Percentiles rank a stretch among this genome's conserved stretches.
phyloP scores from a whole-genome alignment of 2,797 vertebrate genomes.

The Echiichthys vipera region DNA sequence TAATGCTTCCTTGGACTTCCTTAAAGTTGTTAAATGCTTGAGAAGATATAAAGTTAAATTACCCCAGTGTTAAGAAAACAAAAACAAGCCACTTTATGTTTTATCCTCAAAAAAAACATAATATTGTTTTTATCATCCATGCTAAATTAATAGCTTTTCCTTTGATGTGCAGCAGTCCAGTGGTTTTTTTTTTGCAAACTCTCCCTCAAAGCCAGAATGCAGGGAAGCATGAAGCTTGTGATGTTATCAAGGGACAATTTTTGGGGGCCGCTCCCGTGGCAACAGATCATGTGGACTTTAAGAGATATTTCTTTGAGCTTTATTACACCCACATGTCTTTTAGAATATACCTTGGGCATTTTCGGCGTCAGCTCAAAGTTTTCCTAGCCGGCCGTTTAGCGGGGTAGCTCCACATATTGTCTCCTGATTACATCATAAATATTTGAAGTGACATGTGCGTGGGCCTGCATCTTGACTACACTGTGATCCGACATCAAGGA shows the following conservation, averaged over 20 bases:
- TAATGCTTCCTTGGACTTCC: neutral
- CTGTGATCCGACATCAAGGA: conserved; percentile 44
- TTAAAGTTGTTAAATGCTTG: conserved; percentile 1
- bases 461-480: conserved; percentile 36
- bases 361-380: conserved; percentile 56
- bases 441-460: conserved; percentile 67
- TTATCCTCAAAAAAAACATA: conserved; percentile 37
- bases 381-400: conserved; percentile 34
- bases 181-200: conserved; percentile 66
- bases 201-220: conserved; percentile 58
- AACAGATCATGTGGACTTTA: conserved; percentile 59
- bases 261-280: conserved; percentile 47
- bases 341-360: conserved; percentile 65
- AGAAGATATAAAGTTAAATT: conserved; percentile 1
- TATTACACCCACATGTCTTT: conserved; percentile 74
- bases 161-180: conserved; percentile 61
- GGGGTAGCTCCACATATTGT: conserved; percentile 59
- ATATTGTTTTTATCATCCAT: too few relatives aligned
- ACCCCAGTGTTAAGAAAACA: conserved; percentile 8
- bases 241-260: conserved; percentile 70
- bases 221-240: conserved; percentile 61
- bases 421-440: conserved; percentile 75
- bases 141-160: conserved; percentile 62
- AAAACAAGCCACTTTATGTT: conserved; percentile 15
- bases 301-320: conserved; percentile 66